Percentiles rank a stretch among this genome's conserved stretches.
These are phyloP conservation scores for Micrastur ruficollis DNA, from an alignment of 2,797 vertebrate genomes.

Conservation along the genomic window DNA sequence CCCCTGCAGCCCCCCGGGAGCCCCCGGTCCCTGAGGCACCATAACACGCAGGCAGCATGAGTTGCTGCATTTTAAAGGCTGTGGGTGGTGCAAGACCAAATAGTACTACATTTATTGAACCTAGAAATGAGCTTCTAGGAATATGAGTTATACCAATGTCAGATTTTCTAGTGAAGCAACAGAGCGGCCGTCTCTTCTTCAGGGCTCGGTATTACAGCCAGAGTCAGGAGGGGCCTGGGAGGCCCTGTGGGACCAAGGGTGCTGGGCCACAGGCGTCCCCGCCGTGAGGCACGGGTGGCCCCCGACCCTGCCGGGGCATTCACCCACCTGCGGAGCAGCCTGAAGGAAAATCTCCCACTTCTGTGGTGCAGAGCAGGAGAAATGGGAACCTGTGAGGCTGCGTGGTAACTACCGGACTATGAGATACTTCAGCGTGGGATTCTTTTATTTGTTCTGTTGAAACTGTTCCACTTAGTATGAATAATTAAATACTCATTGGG, in stretches of 20 bases:
- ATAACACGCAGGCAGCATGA: accelerated
- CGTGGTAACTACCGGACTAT: accelerated
- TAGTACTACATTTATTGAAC: neutral
- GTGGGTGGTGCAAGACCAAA: neutral
- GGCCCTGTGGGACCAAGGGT: accelerated
- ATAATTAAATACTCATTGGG: neutral
- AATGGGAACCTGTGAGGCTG: neutral
- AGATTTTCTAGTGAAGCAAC: accelerated
- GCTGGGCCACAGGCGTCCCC: accelerated
- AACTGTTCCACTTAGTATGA: neutral
- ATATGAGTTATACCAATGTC: neutral
- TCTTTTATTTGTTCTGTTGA: neutral
- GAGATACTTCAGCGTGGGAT: neutral
- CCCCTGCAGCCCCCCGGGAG: too few relatives aligned
- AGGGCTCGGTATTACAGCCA: neutral
- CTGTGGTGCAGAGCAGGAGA: neutral
- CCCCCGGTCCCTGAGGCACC: accelerated
- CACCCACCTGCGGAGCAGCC: accelerated
- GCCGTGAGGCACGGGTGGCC: accelerated
- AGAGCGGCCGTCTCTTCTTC: accelerated
- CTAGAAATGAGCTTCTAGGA: neutral
- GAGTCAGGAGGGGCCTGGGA: neutral
- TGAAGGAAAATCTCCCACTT: neutral
- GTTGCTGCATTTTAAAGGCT: neutral
- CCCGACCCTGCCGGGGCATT: accelerated